A percentile compares a stretch with the other conserved stretches of the same genome.
Conservation (phyloP, 2,113 vertebrate species). For the Scatophagus argus region DNA sequence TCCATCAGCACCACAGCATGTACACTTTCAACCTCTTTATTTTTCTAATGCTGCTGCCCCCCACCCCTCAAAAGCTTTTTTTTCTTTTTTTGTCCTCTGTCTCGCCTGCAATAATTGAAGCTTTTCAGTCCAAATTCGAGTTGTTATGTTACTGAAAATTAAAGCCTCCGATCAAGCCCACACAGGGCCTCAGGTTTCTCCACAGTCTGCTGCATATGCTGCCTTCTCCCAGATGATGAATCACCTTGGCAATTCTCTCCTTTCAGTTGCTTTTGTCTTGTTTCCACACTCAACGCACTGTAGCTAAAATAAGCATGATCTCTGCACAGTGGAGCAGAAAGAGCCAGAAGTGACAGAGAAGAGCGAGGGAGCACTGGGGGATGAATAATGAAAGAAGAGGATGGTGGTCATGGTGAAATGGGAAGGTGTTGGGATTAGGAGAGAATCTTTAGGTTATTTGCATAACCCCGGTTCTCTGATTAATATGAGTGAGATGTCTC, state of each 20-base stretch:
- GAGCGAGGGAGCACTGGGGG: constrained; percentile 32
- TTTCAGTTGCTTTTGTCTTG: constrained; percentile 18
- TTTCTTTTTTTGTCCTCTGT: constrained; percentile 14
- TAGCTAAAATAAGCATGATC: constrained; percentile 55
- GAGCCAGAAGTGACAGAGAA: constrained; percentile 28
- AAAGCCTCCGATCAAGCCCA: constrained; percentile 41
- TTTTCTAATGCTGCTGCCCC: neutral
- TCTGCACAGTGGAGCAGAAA: constrained; percentile 46
- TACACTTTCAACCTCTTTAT: neutral
- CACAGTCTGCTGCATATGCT: constrained; percentile 27
- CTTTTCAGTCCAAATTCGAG: constrained; percentile 36
- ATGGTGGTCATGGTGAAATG: constrained; percentile 17
- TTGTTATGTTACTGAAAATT: constrained; percentile 28
- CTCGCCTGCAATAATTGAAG: constrained; percentile 23
- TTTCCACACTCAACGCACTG: constrained; percentile 26
- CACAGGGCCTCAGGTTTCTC: constrained; percentile 44
- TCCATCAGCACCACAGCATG: neutral
- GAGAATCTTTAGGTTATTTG: no score
- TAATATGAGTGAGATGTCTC: no score
- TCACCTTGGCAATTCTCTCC: constrained; percentile 44
- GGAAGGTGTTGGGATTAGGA: constrained; percentile 26
- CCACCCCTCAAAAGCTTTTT: neutral
- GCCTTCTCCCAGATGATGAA: constrained; percentile 45
- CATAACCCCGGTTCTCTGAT: no score
- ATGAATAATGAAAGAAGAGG: constrained; percentile 56